A percentile compares a stretch with the other conserved stretches of the same genome.
Evolutionary conservation across 2,888 invertebrate genomes (phyloP).

Genomic region (Drosophila limbata): DNA sequence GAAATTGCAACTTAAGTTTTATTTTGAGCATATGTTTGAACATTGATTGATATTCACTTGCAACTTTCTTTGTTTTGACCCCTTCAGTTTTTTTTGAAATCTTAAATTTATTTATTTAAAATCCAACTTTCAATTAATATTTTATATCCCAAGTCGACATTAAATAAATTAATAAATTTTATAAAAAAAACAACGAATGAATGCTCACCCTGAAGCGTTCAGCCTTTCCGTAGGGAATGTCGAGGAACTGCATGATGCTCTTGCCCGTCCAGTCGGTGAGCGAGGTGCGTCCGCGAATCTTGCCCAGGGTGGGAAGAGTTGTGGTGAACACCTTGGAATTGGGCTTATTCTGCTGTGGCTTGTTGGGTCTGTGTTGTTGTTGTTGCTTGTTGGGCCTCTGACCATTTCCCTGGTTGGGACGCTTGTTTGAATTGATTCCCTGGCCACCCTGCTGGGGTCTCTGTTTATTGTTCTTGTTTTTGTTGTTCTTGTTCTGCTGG

Average conservation of each 20-base stretch:
- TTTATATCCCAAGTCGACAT: too few species aligned
- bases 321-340: conserved; percentile 52
- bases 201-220: conserved; percentile 78
- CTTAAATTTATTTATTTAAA: too few species aligned
- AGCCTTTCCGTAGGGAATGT: conserved; percentile 83
- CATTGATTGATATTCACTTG: too few species aligned
- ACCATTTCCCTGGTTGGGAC: conserved; percentile 35
- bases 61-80: too few species aligned
- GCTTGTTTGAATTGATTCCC: conserved; percentile 29
- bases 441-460: conserved; percentile 31
- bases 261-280: conserved; percentile 79
- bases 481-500: conserved; percentile 44
- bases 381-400: conserved; percentile 39
- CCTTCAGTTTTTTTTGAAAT: too few species aligned
- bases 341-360: conserved; percentile 22
- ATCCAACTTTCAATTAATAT: too few species aligned
- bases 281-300: conserved; percentile 74
- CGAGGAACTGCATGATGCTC: conserved; percentile 81
- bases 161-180: too few species aligned
- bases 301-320: conserved; percentile 75
- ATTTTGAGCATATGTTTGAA: too few species aligned
- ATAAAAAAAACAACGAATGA: too few species aligned
- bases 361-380: conserved; percentile 18
- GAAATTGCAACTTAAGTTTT: too few species aligned
- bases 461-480: conserved; percentile 34